A percentile compares a stretch with the other conserved stretches of the same genome.
Conservation (phyloP, 2,797 vertebrate genomes). For the Rhinoraja longicauda region DNA sequence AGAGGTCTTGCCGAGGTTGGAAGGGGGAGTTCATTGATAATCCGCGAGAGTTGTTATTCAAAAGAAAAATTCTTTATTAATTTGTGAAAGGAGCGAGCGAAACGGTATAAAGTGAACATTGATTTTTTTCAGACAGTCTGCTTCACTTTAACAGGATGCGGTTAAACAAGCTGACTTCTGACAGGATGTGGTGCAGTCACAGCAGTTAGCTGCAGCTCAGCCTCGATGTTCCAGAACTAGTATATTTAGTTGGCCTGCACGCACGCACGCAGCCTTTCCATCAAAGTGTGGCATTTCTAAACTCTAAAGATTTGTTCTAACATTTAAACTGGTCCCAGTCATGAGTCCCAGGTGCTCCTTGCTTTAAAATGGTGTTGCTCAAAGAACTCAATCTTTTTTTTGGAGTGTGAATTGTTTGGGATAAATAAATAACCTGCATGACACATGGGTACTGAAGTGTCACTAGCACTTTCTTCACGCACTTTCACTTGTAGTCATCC, state of each 20-base stretch:
- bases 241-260: background rate
- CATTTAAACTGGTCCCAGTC: background rate
- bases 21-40: background rate
- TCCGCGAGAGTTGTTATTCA: background rate
- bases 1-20: background rate
- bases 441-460: background rate
- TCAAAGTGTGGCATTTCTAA: background rate
- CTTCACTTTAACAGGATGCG: constrained; percentile 28
- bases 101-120: constrained; percentile 8
- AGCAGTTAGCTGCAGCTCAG: background rate
- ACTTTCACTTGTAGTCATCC: background rate
- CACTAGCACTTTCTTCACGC: background rate
- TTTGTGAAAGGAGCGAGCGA: background rate
- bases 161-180: background rate
- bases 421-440: no score
- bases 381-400: background rate
- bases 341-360: background rate
- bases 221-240: background rate
- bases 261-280: background rate
- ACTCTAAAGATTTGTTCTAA: background rate
- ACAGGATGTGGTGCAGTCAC: background rate
- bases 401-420: background rate
- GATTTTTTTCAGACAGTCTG: constrained; percentile 19
- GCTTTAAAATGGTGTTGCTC: no score
- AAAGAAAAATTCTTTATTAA: background rate